Percentiles rank a stretch among this genome's conserved stretches.
These are phyloP conservation scores for Amiota communis DNA, from an alignment of 2,888 invertebrate genomes.

Conservation along the genomic window DNA sequence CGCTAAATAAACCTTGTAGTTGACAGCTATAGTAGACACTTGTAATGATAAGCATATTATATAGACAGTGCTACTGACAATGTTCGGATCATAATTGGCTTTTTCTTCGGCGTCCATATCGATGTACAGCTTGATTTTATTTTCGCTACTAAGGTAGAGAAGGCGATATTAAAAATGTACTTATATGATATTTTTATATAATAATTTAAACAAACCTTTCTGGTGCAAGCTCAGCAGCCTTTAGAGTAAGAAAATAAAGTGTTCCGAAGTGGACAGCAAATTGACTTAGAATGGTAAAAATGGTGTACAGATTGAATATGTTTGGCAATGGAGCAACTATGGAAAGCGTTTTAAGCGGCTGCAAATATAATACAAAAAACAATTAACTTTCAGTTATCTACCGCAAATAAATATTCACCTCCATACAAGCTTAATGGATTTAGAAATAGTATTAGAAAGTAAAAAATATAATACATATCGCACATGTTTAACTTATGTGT, in stretches of 20 bases:
- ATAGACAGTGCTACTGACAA: constrained; percentile 98
- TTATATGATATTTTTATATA: background rate
- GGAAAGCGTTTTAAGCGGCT: constrained; percentile 94
- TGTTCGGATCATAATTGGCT: constrained; percentile 92
- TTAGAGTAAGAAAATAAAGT: constrained; percentile 89
- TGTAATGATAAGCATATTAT: constrained; percentile 98
- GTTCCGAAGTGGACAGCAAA: constrained; percentile 95
- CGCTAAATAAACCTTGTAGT: constrained; percentile 86
- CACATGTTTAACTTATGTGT: too few species aligned
- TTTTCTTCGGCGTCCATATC: constrained; percentile 80
- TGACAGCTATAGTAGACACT: constrained; percentile 98
- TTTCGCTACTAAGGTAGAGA: constrained; percentile 73
- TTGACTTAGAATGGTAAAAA: constrained; percentile 94
- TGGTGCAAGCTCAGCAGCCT: constrained; percentile 83
- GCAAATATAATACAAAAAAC: constrained; percentile 58
- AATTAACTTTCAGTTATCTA: too few species aligned
- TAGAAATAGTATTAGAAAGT: too few species aligned
- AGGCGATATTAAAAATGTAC: background rate
- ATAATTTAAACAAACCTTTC: constrained; percentile 76
- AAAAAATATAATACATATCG: too few species aligned
- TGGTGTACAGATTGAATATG: constrained; percentile 98
- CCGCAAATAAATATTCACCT: too few species aligned
- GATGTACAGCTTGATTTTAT: constrained; percentile 77
- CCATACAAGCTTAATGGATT: too few species aligned
- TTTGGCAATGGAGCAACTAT: constrained; percentile 96